Percentiles rank a stretch among this genome's conserved stretches.
phyloP scores from a whole-genome alignment of 2,888 invertebrate genomes.

The Oligia latruncula region DNA sequence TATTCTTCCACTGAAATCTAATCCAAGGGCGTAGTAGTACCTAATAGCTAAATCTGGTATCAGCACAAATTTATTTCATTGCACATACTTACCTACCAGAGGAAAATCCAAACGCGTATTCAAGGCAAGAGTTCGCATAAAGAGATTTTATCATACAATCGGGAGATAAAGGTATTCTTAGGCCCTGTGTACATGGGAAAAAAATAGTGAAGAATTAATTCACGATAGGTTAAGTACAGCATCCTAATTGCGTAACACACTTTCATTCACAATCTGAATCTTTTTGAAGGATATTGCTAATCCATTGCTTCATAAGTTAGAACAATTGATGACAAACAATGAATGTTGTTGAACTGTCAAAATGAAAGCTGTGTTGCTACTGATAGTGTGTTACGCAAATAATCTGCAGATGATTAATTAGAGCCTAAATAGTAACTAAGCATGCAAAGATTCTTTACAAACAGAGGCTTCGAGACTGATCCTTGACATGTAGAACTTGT shows the following conservation, averaged over 20 bases:
- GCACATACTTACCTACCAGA: too few relatives aligned
- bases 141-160: conserved; percentile 35
- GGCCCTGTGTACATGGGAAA: conserved; percentile 7
- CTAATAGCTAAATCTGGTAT: not conserved
- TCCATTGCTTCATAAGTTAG: too few relatives aligned
- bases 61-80: not conserved
- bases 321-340: too few relatives aligned
- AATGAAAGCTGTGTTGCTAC: too few relatives aligned
- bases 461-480: not conserved
- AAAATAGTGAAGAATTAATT: not conserved
- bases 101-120: conserved; percentile 7
- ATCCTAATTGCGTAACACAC: not conserved
- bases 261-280: not conserved
- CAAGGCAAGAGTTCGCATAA: conserved; percentile 5
- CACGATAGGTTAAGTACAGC: not conserved
- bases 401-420: not conserved
- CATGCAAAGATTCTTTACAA: not conserved
- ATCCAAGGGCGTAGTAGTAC: not conserved
- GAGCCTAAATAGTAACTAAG: not conserved
- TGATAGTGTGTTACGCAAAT: too few relatives aligned
- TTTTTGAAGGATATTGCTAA: not conserved
- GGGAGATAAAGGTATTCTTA: conserved; percentile 25
- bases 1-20: not conserved
- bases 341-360: too few relatives aligned
- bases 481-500: not conserved